Conservation (phyloP, 2,113 vertebrate genomes). For the Xenopus laevis region DNA sequence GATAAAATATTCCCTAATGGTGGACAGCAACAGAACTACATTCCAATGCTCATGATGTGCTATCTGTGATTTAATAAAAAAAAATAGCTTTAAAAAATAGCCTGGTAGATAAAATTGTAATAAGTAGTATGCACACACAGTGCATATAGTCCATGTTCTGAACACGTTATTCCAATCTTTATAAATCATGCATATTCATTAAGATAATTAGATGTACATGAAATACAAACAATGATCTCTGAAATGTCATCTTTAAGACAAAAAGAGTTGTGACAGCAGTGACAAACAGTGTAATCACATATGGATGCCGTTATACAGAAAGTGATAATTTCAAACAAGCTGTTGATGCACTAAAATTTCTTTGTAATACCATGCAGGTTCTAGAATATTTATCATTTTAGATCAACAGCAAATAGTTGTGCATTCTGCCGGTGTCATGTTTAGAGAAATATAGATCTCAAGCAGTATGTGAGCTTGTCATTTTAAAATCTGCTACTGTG, state of each 20-base stretch:
- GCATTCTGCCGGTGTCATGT: too few relatives aligned
- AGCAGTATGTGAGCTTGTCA: too few relatives aligned
- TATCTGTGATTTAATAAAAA: too few relatives aligned
- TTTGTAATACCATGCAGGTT: too few relatives aligned
- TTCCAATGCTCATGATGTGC: constrained; percentile 2
- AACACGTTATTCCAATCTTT: constrained; percentile 4
- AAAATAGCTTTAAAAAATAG: neutral
- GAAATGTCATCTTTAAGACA: neutral
- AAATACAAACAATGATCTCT: neutral
- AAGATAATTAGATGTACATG: too few relatives aligned
- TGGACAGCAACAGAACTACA: neutral
- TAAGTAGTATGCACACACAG: neutral
- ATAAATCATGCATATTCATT: neutral
- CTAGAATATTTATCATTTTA: too few relatives aligned
- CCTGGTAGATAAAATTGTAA: neutral
- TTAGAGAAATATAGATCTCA: too few relatives aligned
- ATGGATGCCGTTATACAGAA: neutral
- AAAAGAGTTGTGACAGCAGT: neutral
- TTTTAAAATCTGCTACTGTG: too few relatives aligned
- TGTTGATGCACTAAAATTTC: neutral
- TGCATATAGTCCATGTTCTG: neutral
- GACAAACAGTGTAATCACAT: neutral
- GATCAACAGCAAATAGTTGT: too few relatives aligned
- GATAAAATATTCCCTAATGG: neutral
- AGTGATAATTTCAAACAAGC: constrained; percentile 2